phyloP scores from a whole-genome alignment of 2,797 vertebrate genomes.

The Pygocentrus nattereri region DNA sequence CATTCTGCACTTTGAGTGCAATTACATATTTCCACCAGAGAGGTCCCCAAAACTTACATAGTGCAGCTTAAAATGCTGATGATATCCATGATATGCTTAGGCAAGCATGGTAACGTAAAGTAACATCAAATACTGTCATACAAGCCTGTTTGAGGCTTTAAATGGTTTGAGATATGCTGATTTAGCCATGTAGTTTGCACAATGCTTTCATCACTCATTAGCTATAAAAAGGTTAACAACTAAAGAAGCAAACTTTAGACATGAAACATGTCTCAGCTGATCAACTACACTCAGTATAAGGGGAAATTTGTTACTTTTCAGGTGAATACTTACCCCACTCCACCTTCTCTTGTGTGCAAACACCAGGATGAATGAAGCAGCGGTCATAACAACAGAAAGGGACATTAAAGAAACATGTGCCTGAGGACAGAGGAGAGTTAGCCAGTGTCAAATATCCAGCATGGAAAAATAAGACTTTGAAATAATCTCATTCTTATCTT shows the following conservation, averaged over 20 bases:
- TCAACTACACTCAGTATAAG: not conserved
- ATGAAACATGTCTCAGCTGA: not conserved
- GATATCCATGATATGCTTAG: too few relatives aligned
- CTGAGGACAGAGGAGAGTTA: not conserved
- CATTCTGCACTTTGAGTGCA: too few relatives aligned
- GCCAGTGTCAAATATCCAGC: not conserved
- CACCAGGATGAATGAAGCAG: not conserved
- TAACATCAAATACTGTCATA: too few relatives aligned
- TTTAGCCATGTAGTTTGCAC: too few relatives aligned
- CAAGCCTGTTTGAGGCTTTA: too few relatives aligned
- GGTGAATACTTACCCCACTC: constrained; percentile 3
- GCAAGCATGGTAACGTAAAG: too few relatives aligned
- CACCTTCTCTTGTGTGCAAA: not conserved
- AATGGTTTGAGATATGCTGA: too few relatives aligned
- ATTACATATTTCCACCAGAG: too few relatives aligned
- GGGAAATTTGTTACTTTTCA: not conserved
- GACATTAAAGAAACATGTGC: constrained; percentile 7
- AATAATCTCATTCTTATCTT: not conserved
- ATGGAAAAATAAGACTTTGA: not conserved
- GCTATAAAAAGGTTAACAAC: not conserved
- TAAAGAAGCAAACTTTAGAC: not conserved
- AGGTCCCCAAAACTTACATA: too few relatives aligned
- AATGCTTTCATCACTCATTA: too few relatives aligned
- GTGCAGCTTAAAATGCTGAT: too few relatives aligned
- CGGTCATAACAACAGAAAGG: not conserved